A percentile compares a stretch with the other conserved stretches of the same genome.
phyloP scores from a whole-genome alignment of 2,797 vertebrate species.

The Alexandromys oeconomus region DNA sequence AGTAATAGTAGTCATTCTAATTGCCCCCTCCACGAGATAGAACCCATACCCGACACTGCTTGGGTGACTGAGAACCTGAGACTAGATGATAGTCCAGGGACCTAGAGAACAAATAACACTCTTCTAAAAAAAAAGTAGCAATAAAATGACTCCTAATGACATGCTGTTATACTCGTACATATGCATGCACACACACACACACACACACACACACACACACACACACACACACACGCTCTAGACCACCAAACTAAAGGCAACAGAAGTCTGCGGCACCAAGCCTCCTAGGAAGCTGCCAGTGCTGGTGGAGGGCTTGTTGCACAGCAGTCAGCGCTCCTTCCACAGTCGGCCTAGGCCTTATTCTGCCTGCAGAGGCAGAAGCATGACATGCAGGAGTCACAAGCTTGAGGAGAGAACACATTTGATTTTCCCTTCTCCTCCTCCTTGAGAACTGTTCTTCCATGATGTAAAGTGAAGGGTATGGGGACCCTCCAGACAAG shows the following conservation, averaged over 20 bases:
- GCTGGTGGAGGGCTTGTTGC: background rate
- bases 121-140: background rate
- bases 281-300: background rate
- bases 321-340: background rate
- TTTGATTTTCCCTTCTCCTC: constrained; percentile 17
- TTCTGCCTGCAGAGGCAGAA: background rate
- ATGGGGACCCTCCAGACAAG: background rate
- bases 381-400: background rate
- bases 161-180: background rate
- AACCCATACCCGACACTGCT: background rate
- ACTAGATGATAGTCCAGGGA: background rate
- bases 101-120: background rate
- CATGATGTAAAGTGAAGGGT: constrained; percentile 3
- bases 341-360: background rate
- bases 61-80: background rate
- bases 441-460: background rate
- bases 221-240: background rate
- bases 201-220: no score
- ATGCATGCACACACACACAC: background rate
- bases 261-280: constrained; percentile 23
- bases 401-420: background rate
- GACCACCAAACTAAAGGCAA: background rate
- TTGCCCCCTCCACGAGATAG: background rate
- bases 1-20: background rate
- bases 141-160: background rate